Percentiles rank a stretch among this genome's conserved stretches.
phyloP scores from a whole-genome alignment of 2,113 vertebrate species.

The Balaeniceps rex region DNA sequence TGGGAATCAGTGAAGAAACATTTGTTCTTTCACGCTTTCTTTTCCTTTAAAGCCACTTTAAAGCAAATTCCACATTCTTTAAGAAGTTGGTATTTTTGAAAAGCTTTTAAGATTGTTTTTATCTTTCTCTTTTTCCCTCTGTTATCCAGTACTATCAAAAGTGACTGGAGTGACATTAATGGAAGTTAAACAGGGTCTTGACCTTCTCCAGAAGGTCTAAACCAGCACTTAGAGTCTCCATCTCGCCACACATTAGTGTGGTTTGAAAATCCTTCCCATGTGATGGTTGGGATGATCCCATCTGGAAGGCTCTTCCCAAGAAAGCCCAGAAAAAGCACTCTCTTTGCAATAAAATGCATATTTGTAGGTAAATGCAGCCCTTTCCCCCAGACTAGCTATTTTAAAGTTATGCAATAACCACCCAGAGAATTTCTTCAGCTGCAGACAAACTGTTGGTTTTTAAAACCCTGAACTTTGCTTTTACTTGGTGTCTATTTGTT shows the following conservation, averaged over 20 bases:
- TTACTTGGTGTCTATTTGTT: background rate
- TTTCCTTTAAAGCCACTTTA: background rate
- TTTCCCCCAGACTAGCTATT: background rate
- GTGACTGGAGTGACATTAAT: slow-evolving; percentile 1
- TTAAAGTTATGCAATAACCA: background rate
- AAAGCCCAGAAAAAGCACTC: background rate
- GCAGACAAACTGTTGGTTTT: background rate
- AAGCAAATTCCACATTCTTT: background rate
- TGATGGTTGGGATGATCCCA: background rate
- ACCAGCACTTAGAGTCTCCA: background rate
- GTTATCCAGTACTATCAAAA: background rate
- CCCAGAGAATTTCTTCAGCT: background rate
- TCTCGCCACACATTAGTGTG: background rate
- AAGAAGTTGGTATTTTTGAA: background rate
- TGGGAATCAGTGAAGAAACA: background rate
- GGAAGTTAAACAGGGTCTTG: background rate
- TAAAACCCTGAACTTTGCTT: slow-evolving; percentile 18
- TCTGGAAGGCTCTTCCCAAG: background rate
- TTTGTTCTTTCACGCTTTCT: background rate
- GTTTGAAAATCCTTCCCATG: background rate
- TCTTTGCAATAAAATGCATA: background rate
- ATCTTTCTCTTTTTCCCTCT: background rate
- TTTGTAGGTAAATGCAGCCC: background rate
- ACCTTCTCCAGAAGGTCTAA: background rate
- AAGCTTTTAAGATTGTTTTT: slow-evolving; percentile 24